Evolutionary conservation across 92 coral and sea anemone species (phyloP), one percentile per base, ranked within the genome.

Genomic region (Actinernus sp.): DNA sequence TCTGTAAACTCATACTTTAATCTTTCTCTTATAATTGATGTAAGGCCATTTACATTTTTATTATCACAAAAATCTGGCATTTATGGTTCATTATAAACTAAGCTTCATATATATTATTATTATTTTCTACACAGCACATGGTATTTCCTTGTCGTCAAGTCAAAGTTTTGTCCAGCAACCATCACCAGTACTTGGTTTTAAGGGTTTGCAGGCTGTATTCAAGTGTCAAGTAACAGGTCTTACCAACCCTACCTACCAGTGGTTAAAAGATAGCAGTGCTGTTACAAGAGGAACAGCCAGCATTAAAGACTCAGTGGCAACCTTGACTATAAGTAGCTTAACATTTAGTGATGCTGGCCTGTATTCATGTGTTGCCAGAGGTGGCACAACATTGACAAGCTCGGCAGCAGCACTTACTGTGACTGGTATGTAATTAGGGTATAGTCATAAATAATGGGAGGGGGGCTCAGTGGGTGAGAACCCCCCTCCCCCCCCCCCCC

Each of bases 241-340:
- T 33, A 20, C 48, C 30, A 68, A 45, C 40, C 75, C 84, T 25
- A 17, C 54, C 27, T 83, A 83, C 34, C 66, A 53, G 32, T 83
- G 90, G 90, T 40, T 68, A 3, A 83, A 83, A 69, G 80, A 83
- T 69, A 75, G 74, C 25, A 41, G 32, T 2, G 77, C 76, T 34
- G 62, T 76, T 36, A 83, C 70, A 14, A 63, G 69, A 56, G 90
- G 85, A 27, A 76, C 65, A 1, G 20, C 60, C 22, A 45, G 62
- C 22, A 28, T 61, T 28, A 10, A 31, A 8, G 64, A 46, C n/a
- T 40, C 52, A 8, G 20, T 61, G 13, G 66, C 85, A 36, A 39
- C 31, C n/a, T 45, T 83, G 16, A 32, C 37, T 1, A 47, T 83
- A 28, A 26, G 31, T 26, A 55, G 44, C 28, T 40, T 83, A 20